phyloP scores from a whole-genome alignment of 1,140 invertebrate genomes.

The Triops longicaudatus region DNA sequence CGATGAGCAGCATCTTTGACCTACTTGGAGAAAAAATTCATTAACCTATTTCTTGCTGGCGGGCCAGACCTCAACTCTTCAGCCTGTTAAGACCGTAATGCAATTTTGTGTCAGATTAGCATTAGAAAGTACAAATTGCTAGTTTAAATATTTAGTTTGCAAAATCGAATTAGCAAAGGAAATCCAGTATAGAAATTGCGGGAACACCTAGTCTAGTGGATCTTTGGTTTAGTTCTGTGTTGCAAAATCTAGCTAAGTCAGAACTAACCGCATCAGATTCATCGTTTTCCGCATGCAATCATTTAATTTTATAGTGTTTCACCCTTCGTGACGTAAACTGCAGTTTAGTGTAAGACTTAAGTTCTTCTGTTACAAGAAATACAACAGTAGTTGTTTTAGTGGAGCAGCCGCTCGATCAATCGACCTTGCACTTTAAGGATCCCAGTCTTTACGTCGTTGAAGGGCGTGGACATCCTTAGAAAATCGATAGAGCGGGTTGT shows the following conservation, averaged over 20 bases:
- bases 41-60: not conserved
- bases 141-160: not conserved
- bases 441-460: not conserved
- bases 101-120: not conserved
- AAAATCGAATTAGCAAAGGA: not conserved
- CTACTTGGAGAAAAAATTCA: not conserved
- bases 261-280: no score
- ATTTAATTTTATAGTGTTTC: no score
- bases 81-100: not conserved
- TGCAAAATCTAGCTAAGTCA: not conserved
- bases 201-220: not conserved
- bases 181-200: not conserved
- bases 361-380: no score
- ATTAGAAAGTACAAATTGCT: not conserved
- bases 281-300: no score
- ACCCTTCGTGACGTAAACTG: no score
- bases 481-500: not conserved
- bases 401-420: not conserved
- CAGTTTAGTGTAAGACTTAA: no score
- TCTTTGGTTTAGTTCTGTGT: not conserved
- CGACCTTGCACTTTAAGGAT: not conserved
- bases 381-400: not conserved
- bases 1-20: slow-evolving; percentile 9
- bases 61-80: not conserved
- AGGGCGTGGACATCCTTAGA: not conserved